phyloP scores from a whole-genome alignment of 92 coral and sea anemone genomes.

The Epizoanthus illoricatus region DNA sequence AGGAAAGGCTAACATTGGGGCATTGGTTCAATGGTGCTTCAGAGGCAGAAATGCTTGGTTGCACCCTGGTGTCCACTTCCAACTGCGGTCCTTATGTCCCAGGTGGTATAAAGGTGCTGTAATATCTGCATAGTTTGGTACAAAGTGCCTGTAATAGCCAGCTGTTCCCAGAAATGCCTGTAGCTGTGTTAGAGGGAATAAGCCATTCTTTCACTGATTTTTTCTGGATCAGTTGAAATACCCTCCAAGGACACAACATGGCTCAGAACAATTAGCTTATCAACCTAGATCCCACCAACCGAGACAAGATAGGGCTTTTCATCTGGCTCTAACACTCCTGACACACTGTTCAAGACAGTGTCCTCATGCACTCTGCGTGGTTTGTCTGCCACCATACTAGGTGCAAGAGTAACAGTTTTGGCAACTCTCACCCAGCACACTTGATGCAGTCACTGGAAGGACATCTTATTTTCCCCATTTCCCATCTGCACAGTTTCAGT shows the following conservation, averaged over 20 bases:
- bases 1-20: slow-evolving; percentile 31
- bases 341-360: too few species aligned
- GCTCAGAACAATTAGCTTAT: slow-evolving; percentile 22
- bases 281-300: slow-evolving; percentile 25
- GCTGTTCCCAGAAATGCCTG: slow-evolving; percentile 36
- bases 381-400: too few species aligned
- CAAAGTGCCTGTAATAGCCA: slow-evolving; percentile 45
- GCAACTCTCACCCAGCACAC: too few species aligned
- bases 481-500: too few species aligned
- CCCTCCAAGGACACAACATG: slow-evolving; percentile 32
- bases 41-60: slow-evolving; percentile 34
- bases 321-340: too few species aligned
- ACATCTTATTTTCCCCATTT: too few species aligned
- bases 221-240: slow-evolving; percentile 38
- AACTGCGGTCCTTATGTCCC: background rate
- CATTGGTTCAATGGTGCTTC: background rate
- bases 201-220: too few species aligned
- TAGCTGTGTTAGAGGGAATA: slow-evolving; percentile 6
- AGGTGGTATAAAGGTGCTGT: slow-evolving; percentile 36
- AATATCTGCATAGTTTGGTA: slow-evolving; percentile 42
- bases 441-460: too few species aligned
- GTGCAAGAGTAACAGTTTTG: too few species aligned
- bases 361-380: too few species aligned
- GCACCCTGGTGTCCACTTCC: slow-evolving; percentile 31
- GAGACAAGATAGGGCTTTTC: slow-evolving; percentile 10